Percentiles rank a stretch among this genome's conserved stretches.
Conservation (phyloP, 2,888 invertebrate genomes). For the Strigamia crassipes region DNA sequence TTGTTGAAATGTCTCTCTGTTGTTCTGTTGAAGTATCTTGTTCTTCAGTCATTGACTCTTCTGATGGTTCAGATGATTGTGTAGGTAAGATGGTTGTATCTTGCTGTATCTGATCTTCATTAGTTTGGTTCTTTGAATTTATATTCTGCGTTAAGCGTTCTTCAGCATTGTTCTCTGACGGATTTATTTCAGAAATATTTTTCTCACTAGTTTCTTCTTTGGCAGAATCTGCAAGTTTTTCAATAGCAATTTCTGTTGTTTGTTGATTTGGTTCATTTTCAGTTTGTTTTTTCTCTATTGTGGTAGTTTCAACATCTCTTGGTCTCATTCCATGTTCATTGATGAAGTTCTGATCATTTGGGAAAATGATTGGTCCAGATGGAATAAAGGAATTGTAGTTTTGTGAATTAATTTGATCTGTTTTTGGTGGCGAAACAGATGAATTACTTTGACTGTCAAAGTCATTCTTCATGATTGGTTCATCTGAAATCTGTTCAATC, state of each 20-base stretch:
- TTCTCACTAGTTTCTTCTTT: not conserved
- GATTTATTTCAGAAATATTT: not conserved
- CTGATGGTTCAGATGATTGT: too few relatives aligned
- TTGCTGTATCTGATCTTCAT: not conserved
- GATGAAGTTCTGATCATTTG: not conserved
- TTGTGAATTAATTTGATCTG: not conserved
- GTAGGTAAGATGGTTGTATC: too few relatives aligned
- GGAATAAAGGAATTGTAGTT: not conserved
- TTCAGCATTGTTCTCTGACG: not conserved
- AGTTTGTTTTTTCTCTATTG: not conserved
- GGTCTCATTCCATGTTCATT: slow-evolving; percentile 43
- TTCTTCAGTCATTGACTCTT: too few relatives aligned
- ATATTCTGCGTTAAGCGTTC: not conserved
- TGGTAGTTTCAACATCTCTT: not conserved
- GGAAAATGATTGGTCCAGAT: slow-evolving; percentile 13
- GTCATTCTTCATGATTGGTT: not conserved
- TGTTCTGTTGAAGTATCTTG: not conserved
- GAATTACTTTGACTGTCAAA: not conserved
- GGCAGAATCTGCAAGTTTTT: not conserved
- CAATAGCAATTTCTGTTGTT: not conserved
- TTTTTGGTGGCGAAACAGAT: not conserved
- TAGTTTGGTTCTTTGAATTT: too few relatives aligned
- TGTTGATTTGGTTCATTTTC: not conserved
- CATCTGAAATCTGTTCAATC: not conserved
- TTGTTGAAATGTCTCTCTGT: not conserved